Evolutionary conservation across 2,797 vertebrate genomes (phyloP).

Genomic region (Pagetopsis macropterus): DNA sequence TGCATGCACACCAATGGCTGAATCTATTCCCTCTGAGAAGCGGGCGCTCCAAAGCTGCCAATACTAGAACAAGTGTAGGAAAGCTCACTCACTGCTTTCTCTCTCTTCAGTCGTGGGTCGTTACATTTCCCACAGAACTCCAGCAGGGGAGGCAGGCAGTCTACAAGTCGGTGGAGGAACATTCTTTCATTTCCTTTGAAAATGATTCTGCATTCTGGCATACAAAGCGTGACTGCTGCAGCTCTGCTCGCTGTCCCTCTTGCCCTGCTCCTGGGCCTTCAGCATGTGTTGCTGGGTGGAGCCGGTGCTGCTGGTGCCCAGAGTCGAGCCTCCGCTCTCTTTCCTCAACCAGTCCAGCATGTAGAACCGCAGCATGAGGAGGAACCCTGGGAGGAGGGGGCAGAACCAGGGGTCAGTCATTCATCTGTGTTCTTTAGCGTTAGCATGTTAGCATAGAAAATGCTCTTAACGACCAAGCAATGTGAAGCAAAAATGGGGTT

Average conservation of each 20-base stretch:
- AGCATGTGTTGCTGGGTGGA: slow-evolving; percentile 82
- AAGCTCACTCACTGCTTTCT: background rate
- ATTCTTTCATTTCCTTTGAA: background rate
- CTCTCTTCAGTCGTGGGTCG: background rate
- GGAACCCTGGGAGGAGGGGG: slow-evolving; percentile 73
- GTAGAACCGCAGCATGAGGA: slow-evolving; percentile 83
- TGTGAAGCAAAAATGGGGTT: slow-evolving; percentile 30
- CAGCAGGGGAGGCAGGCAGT: background rate
- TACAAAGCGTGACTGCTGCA: background rate
- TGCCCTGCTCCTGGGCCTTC: slow-evolving; percentile 69
- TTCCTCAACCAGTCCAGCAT: slow-evolving; percentile 75
- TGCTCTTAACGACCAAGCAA: background rate
- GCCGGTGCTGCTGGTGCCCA: slow-evolving; percentile 68
- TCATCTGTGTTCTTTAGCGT: background rate
- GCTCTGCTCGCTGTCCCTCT: slow-evolving; percentile 1
- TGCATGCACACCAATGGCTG: background rate
- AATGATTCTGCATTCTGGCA: background rate
- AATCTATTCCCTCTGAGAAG: background rate
- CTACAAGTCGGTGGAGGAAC: background rate
- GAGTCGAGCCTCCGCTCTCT: slow-evolving; percentile 22
- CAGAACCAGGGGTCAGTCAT: background rate
- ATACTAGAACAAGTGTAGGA: background rate
- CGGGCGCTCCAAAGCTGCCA: background rate
- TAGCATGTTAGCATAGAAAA: background rate
- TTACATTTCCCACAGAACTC: background rate